Conservation (phyloP, 2,113 vertebrate genomes). For the Aspiorhynchus laticeps region DNA sequence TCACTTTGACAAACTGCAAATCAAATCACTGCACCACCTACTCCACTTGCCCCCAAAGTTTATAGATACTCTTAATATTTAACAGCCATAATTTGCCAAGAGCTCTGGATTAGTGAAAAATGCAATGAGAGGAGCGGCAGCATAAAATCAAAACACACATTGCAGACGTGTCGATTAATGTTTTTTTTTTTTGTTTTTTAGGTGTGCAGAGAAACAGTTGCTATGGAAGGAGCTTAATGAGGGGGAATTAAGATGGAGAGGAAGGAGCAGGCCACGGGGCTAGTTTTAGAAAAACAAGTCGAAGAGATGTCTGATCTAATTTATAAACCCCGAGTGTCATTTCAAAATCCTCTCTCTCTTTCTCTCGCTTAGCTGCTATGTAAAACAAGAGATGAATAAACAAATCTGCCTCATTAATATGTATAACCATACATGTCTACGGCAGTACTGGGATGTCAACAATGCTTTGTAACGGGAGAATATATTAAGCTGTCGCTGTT, state of each 20-base stretch:
- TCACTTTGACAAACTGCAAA: slow-evolving; percentile 40
- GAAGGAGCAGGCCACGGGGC: slow-evolving; percentile 50
- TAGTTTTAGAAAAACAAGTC: slow-evolving; percentile 55
- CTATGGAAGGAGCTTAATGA: slow-evolving; percentile 55
- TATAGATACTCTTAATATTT: slow-evolving; percentile 53
- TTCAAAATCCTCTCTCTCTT: slow-evolving; percentile 45
- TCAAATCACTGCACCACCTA: slow-evolving; percentile 45
- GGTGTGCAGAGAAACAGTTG: slow-evolving; percentile 25
- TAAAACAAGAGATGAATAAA: slow-evolving; percentile 72
- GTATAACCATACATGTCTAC: slow-evolving; percentile 61
- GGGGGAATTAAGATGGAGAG: slow-evolving; percentile 60
- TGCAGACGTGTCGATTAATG: slow-evolving; percentile 41
- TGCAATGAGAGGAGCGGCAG: slow-evolving; percentile 24
- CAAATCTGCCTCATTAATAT: slow-evolving; percentile 71
- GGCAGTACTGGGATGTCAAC: slow-evolving; percentile 66
- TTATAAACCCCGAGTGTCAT: slow-evolving; percentile 48
- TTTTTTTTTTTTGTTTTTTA: not conserved
- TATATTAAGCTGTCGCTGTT: slow-evolving; percentile 51
- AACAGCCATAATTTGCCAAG: slow-evolving; percentile 53
- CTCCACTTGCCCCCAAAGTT: slow-evolving; percentile 42
- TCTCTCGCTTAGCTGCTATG: slow-evolving; percentile 53
- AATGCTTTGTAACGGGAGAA: slow-evolving; percentile 62
- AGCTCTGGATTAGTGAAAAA: slow-evolving; percentile 47
- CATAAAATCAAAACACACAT: slow-evolving; percentile 57
- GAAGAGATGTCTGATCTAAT: slow-evolving; percentile 49